Evolutionary conservation across 1,140 invertebrate species (phyloP).

Genomic region (Halesus radiatus): DNA sequence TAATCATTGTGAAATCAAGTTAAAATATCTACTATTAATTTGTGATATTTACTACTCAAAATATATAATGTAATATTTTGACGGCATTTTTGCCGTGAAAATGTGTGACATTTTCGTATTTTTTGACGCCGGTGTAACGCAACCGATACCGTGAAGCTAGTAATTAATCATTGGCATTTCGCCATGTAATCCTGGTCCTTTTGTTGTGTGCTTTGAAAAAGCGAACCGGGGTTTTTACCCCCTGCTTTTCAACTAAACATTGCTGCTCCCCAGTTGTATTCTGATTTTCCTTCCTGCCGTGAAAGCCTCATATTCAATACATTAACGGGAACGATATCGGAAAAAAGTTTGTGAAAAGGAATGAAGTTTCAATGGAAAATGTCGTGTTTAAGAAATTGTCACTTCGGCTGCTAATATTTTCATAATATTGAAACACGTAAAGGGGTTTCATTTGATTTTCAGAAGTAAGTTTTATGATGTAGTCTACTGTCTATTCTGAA

Average conservation of each 20-base stretch:
- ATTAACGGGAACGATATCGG: neutral
- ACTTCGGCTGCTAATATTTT: neutral
- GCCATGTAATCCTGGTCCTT: constrained; percentile 47
- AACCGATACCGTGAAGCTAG: neutral
- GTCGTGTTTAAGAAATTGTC: neutral
- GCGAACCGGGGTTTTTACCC: constrained; percentile 4
- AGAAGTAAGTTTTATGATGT: no score
- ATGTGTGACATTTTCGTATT: neutral
- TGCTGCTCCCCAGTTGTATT: constrained; percentile 8
- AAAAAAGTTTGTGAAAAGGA: neutral
- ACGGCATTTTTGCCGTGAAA: no score
- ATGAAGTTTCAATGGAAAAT: neutral
- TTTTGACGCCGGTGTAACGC: neutral
- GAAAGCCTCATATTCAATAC: constrained; percentile 6
- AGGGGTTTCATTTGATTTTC: neutral
- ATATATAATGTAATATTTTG: no score
- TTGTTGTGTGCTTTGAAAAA: constrained; percentile 34
- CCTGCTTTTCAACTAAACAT: constrained; percentile 21
- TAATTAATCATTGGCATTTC: constrained; percentile 55
- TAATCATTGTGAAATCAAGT: no score
- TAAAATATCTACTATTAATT: no score
- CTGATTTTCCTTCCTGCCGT: constrained; percentile 24
- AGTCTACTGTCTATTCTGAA: no score
- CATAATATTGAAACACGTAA: neutral
- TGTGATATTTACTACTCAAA: no score